These are phyloP conservation scores for Thalassoma bifasciatum DNA, from an alignment of 2,113 vertebrate species.

Conservation along the genomic window DNA sequence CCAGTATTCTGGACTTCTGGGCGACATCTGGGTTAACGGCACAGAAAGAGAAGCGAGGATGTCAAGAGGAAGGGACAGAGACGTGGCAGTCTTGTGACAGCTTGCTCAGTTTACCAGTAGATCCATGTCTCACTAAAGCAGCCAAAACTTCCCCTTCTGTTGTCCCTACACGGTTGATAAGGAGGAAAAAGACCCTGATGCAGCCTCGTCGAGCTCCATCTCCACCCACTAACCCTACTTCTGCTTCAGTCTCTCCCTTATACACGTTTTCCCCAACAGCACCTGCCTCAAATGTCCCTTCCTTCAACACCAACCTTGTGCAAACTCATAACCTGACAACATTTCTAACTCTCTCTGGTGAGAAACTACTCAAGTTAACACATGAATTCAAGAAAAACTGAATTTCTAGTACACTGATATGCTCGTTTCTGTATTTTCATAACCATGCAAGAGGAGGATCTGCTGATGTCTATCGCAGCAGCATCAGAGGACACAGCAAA, in stretches of 20 bases:
- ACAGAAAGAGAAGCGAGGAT: not conserved
- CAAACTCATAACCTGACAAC: slow-evolving; percentile 43
- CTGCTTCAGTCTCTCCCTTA: not conserved
- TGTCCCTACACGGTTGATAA: slow-evolving; percentile 66
- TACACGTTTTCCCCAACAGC: slow-evolving; percentile 3
- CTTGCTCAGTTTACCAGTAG: slow-evolving; percentile 67
- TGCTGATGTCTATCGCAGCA: slow-evolving; percentile 76
- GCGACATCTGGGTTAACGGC: slow-evolving; percentile 66
- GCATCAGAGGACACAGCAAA: slow-evolving; percentile 54
- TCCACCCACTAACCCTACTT: not conserved
- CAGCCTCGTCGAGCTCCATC: slow-evolving; percentile 63
- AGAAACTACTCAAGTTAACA: slow-evolving; percentile 18
- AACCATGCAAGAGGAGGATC: slow-evolving; percentile 74
- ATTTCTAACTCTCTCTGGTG: slow-evolving; percentile 70
- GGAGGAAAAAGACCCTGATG: slow-evolving; percentile 77
- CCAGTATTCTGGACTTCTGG: slow-evolving; percentile 78
- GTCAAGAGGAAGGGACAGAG: slow-evolving; percentile 18
- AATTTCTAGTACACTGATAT: too few relatives aligned
- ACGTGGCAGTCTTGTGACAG: slow-evolving; percentile 80
- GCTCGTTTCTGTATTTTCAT: not conserved
- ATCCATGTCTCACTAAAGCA: slow-evolving; percentile 6
- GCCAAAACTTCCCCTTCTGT: not conserved
- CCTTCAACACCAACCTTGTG: not conserved
- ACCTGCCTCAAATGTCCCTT: not conserved
- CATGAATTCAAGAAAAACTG: too few relatives aligned